Percentiles rank a stretch among this genome's conserved stretches.
phyloP scores from a whole-genome alignment of 1,140 invertebrate species.

The Lepidurus couesii region DNA sequence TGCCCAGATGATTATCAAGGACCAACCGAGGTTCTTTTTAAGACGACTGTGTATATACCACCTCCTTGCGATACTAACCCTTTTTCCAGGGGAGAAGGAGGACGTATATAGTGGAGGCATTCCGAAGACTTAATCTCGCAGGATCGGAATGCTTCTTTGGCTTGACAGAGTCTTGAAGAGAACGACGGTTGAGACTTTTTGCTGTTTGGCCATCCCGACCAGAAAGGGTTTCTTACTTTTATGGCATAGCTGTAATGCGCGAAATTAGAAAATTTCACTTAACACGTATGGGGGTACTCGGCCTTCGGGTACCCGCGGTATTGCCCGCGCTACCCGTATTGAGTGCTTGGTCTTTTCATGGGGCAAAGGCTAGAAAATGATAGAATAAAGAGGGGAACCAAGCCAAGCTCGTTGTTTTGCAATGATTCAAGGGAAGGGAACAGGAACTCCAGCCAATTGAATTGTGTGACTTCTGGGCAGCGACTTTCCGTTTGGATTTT shows the following conservation, averaged over 20 bases:
- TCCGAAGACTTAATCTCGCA: conserved; percentile 18
- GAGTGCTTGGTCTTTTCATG: too few relatives aligned
- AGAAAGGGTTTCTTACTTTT: too few relatives aligned
- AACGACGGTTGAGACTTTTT: neutral
- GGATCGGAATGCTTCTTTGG: neutral
- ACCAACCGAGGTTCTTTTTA: neutral
- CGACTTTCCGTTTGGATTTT: neutral
- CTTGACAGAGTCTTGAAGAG: neutral
- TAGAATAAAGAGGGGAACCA: too few relatives aligned
- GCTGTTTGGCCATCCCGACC: neutral
- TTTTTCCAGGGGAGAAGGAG: neutral
- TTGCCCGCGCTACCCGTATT: too few relatives aligned
- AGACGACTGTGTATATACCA: neutral
- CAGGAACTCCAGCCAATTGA: too few relatives aligned
- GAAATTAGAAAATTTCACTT: too few relatives aligned
- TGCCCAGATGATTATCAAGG: neutral
- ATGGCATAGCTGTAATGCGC: too few relatives aligned
- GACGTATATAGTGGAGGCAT: conserved; percentile 5
- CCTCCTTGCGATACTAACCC: neutral
- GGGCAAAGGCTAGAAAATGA: too few relatives aligned
- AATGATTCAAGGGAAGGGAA: too few relatives aligned
- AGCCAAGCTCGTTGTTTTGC: too few relatives aligned
- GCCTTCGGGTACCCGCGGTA: too few relatives aligned
- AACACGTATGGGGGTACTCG: too few relatives aligned
- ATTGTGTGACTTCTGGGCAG: neutral